phyloP scores from a whole-genome alignment of 2,888 invertebrate genomes.

The Cantharis rufa region DNA sequence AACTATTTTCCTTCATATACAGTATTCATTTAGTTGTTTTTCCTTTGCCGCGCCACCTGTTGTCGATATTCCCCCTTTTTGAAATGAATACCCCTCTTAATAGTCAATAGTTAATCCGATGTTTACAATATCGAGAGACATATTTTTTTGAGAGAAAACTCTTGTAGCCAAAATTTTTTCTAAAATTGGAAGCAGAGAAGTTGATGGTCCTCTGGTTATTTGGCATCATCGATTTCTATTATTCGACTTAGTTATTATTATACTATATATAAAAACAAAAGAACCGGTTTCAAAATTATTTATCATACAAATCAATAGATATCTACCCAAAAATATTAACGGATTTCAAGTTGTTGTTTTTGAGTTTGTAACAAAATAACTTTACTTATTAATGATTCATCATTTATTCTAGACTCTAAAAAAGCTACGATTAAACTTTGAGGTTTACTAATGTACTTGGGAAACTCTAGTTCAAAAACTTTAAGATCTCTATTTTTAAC shows the following conservation, averaged over 20 bases:
- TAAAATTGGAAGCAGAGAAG: neutral
- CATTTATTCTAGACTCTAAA: neutral
- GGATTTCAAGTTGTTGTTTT: neutral
- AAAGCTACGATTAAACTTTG: neutral
- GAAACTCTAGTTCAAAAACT: neutral
- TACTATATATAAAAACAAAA: neutral
- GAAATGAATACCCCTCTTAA: too few species aligned
- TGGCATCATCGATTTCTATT: neutral
- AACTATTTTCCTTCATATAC: too few species aligned
- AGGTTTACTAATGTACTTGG: neutral
- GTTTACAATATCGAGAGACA: too few species aligned
- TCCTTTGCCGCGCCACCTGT: too few species aligned
- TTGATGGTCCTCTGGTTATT: neutral
- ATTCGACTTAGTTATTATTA: neutral
- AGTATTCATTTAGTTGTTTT: too few species aligned
- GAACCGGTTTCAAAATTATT: neutral
- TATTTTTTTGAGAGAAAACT: neutral
- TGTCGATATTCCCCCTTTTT: too few species aligned
- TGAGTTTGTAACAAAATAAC: neutral
- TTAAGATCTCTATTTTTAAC: neutral
- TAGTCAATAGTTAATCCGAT: too few species aligned
- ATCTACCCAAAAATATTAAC: neutral
- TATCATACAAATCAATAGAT: neutral
- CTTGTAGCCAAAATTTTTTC: neutral
- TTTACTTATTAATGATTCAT: neutral